Evolutionary conservation across 1,140 invertebrate genomes (phyloP).

Genomic region (Pseudomyrmex flavicornis): DNA sequence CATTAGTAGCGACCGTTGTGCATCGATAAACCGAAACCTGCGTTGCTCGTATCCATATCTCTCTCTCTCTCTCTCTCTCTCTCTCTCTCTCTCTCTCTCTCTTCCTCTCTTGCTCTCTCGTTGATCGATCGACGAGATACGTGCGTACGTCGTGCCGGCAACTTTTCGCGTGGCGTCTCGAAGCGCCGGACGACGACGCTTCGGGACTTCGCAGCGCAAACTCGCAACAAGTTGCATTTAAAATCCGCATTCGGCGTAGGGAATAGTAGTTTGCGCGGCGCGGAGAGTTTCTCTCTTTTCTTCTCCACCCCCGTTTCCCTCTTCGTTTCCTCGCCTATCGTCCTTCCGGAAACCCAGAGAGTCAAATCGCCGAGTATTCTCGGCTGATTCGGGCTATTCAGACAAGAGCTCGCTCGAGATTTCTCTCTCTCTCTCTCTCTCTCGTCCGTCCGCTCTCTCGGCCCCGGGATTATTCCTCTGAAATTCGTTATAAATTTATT

Average conservation of each 20-base stretch:
- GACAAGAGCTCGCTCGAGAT: slow-evolving; percentile 55
- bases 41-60: background rate
- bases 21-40: slow-evolving; percentile 20
- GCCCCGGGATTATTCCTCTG: slow-evolving; percentile 38
- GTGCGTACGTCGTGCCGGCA: background rate
- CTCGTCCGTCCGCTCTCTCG: background rate
- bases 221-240: slow-evolving; percentile 80
- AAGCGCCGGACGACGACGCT: slow-evolving; percentile 51
- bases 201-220: slow-evolving; percentile 63
- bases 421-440: background rate
- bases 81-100: slow-evolving; percentile 23
- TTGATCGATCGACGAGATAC: slow-evolving; percentile 29
- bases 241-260: slow-evolving; percentile 66
- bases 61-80: slow-evolving; percentile 1
- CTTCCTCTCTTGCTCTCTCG: slow-evolving; percentile 21
- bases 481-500: slow-evolving; percentile 61
- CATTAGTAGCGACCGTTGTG: slow-evolving; percentile 48
- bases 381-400: slow-evolving; percentile 61
- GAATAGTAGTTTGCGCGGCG: slow-evolving; percentile 35
- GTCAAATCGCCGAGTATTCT: slow-evolving; percentile 49
- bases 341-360: slow-evolving; percentile 10
- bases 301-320: background rate
- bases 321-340: background rate
- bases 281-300: slow-evolving; percentile 61
- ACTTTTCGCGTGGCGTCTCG: slow-evolving; percentile 30